Percentiles rank a stretch among this genome's conserved stretches.
These are phyloP conservation scores for Leptinotarsa juncta DNA, from an alignment of 2,888 invertebrate species.

Conservation along the genomic window DNA sequence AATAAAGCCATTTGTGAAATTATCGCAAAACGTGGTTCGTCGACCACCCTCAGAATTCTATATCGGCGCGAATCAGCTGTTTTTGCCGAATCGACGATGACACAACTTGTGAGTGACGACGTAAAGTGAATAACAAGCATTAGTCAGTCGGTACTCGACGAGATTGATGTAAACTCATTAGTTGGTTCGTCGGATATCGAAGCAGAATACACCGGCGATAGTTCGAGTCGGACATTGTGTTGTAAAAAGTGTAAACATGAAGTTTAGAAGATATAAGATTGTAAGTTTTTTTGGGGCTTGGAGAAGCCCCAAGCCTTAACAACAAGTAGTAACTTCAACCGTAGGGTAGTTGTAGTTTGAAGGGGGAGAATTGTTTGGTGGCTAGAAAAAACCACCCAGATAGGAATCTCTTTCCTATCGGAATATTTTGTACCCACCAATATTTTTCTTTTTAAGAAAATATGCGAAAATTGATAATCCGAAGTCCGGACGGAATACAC, in stretches of 20 bases:
- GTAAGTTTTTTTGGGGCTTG: conserved; percentile 9
- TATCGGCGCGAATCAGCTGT: conserved; percentile 26
- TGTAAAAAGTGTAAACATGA: conserved; percentile 27
- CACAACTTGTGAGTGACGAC: conserved; percentile 25
- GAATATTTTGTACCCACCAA: too few relatives aligned
- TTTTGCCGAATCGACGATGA: conserved; percentile 28
- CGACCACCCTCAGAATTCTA: conserved; percentile 31
- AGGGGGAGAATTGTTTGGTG: too few relatives aligned
- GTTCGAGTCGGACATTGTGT: not conserved
- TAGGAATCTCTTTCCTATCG: too few relatives aligned
- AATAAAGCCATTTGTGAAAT: conserved; percentile 18
- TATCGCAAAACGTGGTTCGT: conserved; percentile 28
- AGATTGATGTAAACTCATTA: not conserved
- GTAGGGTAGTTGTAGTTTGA: too few relatives aligned
- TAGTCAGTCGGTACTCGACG: conserved; percentile 36
- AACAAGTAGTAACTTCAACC: too few relatives aligned
- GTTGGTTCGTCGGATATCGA: too few relatives aligned
- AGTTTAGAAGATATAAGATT: conserved; percentile 39
- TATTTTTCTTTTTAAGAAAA: too few relatives aligned
- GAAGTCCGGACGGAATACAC: too few relatives aligned
- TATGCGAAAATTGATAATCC: too few relatives aligned
- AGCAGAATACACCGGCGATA: not conserved
- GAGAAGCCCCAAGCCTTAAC: too few relatives aligned
- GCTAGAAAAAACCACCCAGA: too few relatives aligned
- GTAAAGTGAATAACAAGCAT: conserved; percentile 32